Evolutionary conservation across 35 echinoderm and acorn worm genomes (phyloP).

Genomic region (Patiria miniata): DNA sequence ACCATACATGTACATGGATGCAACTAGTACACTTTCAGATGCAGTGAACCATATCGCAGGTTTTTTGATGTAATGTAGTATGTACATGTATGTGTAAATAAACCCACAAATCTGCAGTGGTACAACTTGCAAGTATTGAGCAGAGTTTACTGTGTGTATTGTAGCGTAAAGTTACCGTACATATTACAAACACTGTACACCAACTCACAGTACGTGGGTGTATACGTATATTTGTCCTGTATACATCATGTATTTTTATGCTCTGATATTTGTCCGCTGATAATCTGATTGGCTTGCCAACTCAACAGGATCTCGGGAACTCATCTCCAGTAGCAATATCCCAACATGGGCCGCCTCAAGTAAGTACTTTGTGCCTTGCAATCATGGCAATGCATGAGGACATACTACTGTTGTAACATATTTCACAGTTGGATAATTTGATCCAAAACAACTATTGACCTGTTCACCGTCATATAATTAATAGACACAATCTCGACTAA

Average conservation of each 20-base stretch:
- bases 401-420: neutral
- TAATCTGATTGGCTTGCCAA: conserved; percentile 25
- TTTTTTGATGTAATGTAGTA: neutral
- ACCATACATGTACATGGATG: neutral
- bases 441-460: too few relatives aligned
- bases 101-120: too few relatives aligned
- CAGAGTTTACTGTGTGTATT: neutral
- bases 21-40: neutral
- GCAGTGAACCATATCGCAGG: neutral
- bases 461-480: neutral
- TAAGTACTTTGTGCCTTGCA: conserved; percentile 7
- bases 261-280: neutral
- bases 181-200: too few relatives aligned
- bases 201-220: too few relatives aligned
- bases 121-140: too few relatives aligned
- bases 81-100: too few relatives aligned
- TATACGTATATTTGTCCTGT: neutral
- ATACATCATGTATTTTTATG: neutral
- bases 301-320: neutral
- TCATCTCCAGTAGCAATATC: neutral
- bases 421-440: neutral
- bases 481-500: neutral
- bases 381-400: neutral
- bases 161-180: too few relatives aligned
- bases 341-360: conserved; percentile 14